Evolutionary conservation across 2,888 invertebrate species (phyloP), one percentile per base, ranked within the genome.

Genomic region (Calameuta filiformis): DNA sequence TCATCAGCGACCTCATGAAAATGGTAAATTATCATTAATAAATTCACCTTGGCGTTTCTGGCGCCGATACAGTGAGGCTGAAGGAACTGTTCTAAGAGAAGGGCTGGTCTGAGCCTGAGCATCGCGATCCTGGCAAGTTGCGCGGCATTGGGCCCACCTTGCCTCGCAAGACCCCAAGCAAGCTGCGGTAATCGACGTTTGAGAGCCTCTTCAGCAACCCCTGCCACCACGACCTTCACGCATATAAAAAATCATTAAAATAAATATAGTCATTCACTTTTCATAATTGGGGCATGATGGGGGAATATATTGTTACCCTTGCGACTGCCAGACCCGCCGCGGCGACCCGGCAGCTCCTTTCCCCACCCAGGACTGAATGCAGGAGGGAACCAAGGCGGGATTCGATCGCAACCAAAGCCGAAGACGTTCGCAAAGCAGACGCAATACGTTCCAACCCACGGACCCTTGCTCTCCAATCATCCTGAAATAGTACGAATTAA

Each of bases 381-480:
- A 96, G 92, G 80, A 96, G 93, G 37, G 94, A 93, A 82, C 94
- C 93, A 86, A 96, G 92, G 88, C 94, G 93, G 3, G 95, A 94
- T 85, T 94, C 93, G 75, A 95, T 92, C 74, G 92, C 87, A 33
- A 92, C 92, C 81, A 94, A 83, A 77, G 92, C 93, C 37, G 92
- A 92, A 3, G 93, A 92, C 69, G 92, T 92, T 80, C 92, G 92
- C 56, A 96, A 89, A 56, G 93, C 92, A 30, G 92, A 91, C 80
- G 93, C 92, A 74, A 95, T 91, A 84, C 94, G 92, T 85, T 95
- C 94, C 79, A 94, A 90, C 15, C 94, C 94, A 78, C 93, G 92
- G 34, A 93, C 92, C 78, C 94, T 91, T 4, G 92, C 92, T 77
- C 93, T 92, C 92, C 94, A 94, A 85, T 95, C 94, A 68, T 93